Evolutionary conservation across 2,113 vertebrate genomes (phyloP).

Genomic region (zebrafish (Danio rerio)): DNA sequence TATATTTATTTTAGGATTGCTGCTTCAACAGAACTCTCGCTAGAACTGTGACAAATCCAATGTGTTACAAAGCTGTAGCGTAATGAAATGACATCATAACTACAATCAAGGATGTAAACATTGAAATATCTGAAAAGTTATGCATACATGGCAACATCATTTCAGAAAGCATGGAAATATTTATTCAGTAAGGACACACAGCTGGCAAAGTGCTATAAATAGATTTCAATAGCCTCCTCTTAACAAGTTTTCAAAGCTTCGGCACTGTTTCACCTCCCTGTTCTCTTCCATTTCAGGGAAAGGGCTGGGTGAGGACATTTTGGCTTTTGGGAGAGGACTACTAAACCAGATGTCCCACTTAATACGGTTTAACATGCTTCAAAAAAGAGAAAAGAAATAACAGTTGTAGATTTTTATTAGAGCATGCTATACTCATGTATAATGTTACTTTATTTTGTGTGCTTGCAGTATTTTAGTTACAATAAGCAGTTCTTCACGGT

Average conservation of each 20-base stretch:
- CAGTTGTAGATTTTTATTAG: background rate
- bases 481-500: background rate
- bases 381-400: background rate
- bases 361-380: background rate
- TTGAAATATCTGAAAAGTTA: background rate
- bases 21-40: background rate
- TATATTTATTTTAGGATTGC: background rate
- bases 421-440: background rate
- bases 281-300: constrained; percentile 53
- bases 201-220: constrained; percentile 45
- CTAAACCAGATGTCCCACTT: constrained; percentile 11
- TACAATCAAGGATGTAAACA: constrained; percentile 1
- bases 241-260: constrained; percentile 13
- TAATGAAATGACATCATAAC: constrained; percentile 29
- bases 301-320: constrained; percentile 60
- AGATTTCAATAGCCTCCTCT: constrained; percentile 21
- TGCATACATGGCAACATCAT: background rate
- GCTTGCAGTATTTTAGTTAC: background rate
- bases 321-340: constrained; percentile 63
- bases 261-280: background rate
- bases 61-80: background rate
- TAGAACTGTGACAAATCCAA: constrained; percentile 4
- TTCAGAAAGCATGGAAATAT: constrained; percentile 14
- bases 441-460: background rate
- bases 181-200: constrained; percentile 23